Conservation (phyloP, 2,888 invertebrate species). For the Hetaerina titia region DNA sequence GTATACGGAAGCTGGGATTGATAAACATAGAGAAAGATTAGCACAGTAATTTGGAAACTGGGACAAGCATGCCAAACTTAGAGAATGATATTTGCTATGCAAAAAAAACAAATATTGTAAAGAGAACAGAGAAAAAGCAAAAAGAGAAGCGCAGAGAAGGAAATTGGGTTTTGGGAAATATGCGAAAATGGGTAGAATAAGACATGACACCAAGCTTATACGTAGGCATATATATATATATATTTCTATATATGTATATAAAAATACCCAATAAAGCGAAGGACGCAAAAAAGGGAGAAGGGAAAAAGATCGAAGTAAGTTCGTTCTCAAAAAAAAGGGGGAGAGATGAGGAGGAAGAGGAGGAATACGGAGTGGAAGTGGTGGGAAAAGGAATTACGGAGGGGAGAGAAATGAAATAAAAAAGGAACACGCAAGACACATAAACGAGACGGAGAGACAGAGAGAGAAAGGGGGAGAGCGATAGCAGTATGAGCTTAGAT, state of each 20-base stretch:
- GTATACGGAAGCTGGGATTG: too few relatives aligned
- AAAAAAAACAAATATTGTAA: neutral
- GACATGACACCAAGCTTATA: neutral
- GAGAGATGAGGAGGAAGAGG: neutral
- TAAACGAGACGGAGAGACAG: neutral
- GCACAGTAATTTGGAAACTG: too few relatives aligned
- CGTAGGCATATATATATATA: neutral
- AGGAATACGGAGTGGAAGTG: neutral
- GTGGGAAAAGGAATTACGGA: neutral
- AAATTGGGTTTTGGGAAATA: neutral
- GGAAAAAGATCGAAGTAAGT: neutral
- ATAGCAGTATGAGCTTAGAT: conserved; percentile 47
- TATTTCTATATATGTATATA: neutral
- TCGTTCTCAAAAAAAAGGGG: neutral
- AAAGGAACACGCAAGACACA: conserved; percentile 35
- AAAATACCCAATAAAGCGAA: neutral
- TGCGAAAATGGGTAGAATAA: neutral
- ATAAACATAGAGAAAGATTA: too few relatives aligned
- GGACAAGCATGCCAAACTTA: too few relatives aligned
- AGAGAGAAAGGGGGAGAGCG: neutral
- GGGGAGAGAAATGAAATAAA: neutral
- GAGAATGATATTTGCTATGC: too few relatives aligned
- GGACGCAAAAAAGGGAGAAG: neutral
- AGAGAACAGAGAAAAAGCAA: neutral
- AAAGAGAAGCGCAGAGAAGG: neutral